Evolutionary conservation across 2,888 invertebrate genomes (phyloP).

Genomic region (Stenchaetothrips biformis): DNA sequence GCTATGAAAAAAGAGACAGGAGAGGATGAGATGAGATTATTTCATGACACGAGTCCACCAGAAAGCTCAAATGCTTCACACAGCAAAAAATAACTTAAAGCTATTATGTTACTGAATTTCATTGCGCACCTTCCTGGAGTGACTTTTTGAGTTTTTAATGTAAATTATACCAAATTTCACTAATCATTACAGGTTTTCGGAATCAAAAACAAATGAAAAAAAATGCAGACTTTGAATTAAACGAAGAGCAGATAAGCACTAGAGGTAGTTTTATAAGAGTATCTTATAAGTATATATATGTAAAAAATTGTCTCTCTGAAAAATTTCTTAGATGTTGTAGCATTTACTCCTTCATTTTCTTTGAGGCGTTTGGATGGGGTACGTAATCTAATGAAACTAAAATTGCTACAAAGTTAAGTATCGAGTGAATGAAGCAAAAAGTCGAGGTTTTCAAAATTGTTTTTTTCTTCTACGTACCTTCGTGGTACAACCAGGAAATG

Average conservation of each 20-base stretch:
- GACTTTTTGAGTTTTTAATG: background rate
- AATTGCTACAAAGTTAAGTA: background rate
- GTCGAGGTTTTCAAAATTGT: background rate
- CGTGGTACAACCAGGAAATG: slow-evolving; percentile 5
- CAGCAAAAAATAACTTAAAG: no score
- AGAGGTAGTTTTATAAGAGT: background rate
- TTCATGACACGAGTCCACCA: no score
- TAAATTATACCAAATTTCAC: background rate
- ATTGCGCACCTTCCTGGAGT: no score
- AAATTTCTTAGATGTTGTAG: no score
- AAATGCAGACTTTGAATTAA: background rate
- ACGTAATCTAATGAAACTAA: background rate
- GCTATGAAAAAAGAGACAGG: no score
- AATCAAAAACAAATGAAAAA: no score
- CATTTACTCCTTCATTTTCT: no score
- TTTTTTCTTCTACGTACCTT: background rate
- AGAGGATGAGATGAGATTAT: no score
- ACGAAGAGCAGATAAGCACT: background rate
- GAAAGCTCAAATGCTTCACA: no score
- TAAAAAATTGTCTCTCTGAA: background rate
- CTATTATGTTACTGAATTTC: no score
- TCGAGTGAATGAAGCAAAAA: background rate
- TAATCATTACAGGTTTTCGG: no score
- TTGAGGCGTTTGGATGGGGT: background rate
- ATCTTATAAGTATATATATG: background rate